These are phyloP conservation scores for Thalassoma bifasciatum DNA, from an alignment of 2,113 vertebrate genomes.

Conservation along the genomic window DNA sequence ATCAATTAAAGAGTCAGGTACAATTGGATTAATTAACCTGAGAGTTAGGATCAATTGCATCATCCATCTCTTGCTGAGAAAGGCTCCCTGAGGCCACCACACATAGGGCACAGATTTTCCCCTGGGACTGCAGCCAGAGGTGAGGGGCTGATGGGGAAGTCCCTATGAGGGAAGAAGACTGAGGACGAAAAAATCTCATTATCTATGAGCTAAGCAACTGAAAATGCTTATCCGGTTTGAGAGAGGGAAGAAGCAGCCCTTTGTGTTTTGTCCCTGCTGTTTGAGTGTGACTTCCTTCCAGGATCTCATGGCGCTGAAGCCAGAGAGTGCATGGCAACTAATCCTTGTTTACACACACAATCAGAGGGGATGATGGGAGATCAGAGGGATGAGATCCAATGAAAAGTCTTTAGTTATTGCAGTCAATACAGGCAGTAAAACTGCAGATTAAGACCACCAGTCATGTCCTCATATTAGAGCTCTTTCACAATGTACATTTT, in stretches of 20 bases:
- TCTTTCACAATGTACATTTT: background rate
- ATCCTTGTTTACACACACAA: slow-evolving; percentile 56
- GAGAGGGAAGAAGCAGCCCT: slow-evolving; percentile 80
- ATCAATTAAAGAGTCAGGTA: slow-evolving; percentile 66
- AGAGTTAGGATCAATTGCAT: slow-evolving; percentile 75
- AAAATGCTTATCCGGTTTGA: slow-evolving; percentile 77
- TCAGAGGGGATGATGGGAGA: background rate
- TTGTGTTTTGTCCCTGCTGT: slow-evolving; percentile 75
- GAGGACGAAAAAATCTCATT: slow-evolving; percentile 69
- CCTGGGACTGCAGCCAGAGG: slow-evolving; percentile 63
- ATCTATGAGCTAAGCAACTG: slow-evolving; percentile 80
- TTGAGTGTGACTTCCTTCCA: slow-evolving; percentile 75
- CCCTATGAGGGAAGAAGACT: slow-evolving; percentile 57
- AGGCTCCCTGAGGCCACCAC: slow-evolving; percentile 45
- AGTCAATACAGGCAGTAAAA: background rate
- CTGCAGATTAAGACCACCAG: background rate
- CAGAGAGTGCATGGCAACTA: slow-evolving; percentile 51
- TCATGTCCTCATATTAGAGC: background rate
- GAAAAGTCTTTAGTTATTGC: background rate
- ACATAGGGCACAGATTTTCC: slow-evolving; percentile 46
- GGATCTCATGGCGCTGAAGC: slow-evolving; percentile 33
- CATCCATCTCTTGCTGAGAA: slow-evolving; percentile 63
- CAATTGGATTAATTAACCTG: slow-evolving; percentile 76
- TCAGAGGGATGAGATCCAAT: slow-evolving; percentile 2
- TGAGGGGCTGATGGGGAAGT: slow-evolving; percentile 66